A percentile compares a stretch with the other conserved stretches of the same genome.
Conservation (phyloP, 2,888 invertebrate species). For the Drosophila paramelanica region DNA sequence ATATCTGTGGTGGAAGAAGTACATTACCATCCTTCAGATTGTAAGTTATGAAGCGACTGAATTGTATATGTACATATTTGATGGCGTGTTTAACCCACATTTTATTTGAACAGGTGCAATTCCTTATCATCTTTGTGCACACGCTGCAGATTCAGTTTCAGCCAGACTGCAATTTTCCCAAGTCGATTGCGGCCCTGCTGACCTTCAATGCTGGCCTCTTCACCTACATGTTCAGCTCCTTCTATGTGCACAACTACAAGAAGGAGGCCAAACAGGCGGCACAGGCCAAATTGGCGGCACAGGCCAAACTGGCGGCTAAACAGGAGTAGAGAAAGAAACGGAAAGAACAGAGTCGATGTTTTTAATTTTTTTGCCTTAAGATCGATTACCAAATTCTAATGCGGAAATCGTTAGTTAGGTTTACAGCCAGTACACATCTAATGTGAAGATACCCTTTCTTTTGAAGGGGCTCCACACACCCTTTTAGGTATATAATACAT, state of each 20-base stretch:
- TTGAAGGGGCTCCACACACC: slow-evolving; percentile 21
- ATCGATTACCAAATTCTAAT: slow-evolving; percentile 30
- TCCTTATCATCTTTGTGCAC: slow-evolving; percentile 91
- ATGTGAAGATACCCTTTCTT: slow-evolving; percentile 23
- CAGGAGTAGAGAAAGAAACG: slow-evolving; percentile 66
- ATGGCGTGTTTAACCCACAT: neutral
- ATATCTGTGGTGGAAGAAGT: slow-evolving; percentile 97
- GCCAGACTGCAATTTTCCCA: slow-evolving; percentile 90
- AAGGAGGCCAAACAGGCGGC: slow-evolving; percentile 82
- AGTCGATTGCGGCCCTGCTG: slow-evolving; percentile 88
- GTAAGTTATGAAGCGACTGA: slow-evolving; percentile 85
- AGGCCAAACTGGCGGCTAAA: slow-evolving; percentile 68
- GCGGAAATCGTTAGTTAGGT: slow-evolving; percentile 48
- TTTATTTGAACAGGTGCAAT: slow-evolving; percentile 88
- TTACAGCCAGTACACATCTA: slow-evolving; percentile 35
- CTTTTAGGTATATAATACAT: slow-evolving; percentile 37
- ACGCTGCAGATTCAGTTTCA: slow-evolving; percentile 88
- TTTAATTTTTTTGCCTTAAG: slow-evolving; percentile 40
- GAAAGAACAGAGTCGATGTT: slow-evolving; percentile 10
- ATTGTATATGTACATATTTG: neutral
- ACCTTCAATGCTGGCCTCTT: slow-evolving; percentile 89
- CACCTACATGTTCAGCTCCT: slow-evolving; percentile 91
- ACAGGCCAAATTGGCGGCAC: slow-evolving; percentile 54
- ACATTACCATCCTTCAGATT: slow-evolving; percentile 94
- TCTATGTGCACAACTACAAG: slow-evolving; percentile 89